Conservation (phyloP, 2,888 invertebrate species). For the Nemoura dubitans region DNA sequence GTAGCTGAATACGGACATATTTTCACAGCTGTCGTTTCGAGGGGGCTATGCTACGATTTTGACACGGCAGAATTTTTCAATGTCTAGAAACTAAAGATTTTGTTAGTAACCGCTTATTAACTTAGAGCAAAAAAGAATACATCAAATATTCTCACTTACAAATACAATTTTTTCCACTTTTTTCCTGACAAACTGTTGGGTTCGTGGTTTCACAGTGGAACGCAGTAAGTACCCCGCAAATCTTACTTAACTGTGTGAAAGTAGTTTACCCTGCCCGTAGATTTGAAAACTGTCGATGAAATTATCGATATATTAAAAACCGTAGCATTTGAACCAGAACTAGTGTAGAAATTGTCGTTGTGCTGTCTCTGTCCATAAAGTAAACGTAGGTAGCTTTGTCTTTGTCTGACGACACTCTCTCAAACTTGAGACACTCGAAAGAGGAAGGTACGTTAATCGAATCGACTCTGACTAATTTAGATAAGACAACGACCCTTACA, state of each 20-base stretch:
- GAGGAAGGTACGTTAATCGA: constrained; percentile 8
- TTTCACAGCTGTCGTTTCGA: constrained; percentile 44
- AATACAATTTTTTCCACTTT: constrained; percentile 65
- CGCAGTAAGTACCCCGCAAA: constrained; percentile 70
- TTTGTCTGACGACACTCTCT: neutral
- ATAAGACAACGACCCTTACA: neutral
- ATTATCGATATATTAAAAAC: constrained; percentile 15
- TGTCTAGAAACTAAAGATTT: constrained; percentile 49
- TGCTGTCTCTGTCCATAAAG: constrained; percentile 30
- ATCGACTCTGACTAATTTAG: neutral
- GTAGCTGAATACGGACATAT: constrained; percentile 44
- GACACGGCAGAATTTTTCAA: constrained; percentile 19
- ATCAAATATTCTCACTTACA: constrained; percentile 54
- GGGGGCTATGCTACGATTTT: neutral
- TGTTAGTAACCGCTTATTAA: constrained; percentile 4
- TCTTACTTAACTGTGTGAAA: constrained; percentile 48
- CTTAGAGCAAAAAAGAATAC: constrained; percentile 47
- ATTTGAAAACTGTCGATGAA: neutral
- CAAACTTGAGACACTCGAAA: neutral
- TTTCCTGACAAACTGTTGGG: constrained; percentile 74
- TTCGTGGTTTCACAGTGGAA: constrained; percentile 73
- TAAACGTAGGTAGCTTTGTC: constrained; percentile 15
- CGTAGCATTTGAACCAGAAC: neutral
- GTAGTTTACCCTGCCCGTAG: constrained; percentile 36
- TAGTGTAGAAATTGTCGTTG: constrained; percentile 28